A percentile compares a stretch with the other conserved stretches of the same genome.
These are phyloP conservation scores for Malacoraja senta DNA, from an alignment of 2,797 vertebrate genomes.

Conservation along the genomic window DNA sequence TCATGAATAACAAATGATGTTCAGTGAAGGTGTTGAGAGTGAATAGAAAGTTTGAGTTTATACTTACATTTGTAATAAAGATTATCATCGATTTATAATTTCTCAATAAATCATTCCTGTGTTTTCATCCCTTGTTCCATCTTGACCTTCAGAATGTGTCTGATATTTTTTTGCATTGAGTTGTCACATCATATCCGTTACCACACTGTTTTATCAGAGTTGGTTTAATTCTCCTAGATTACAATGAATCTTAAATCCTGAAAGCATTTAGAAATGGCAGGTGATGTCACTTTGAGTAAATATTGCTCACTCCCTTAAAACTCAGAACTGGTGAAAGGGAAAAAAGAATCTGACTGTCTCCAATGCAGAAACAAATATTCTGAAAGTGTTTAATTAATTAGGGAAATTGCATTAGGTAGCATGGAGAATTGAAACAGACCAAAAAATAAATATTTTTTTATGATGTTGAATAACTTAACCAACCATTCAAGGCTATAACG, in stretches of 20 bases:
- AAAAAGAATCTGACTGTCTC: not conserved
- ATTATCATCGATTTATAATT: not conserved
- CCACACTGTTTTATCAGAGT: not conserved
- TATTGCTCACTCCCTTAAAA: not conserved
- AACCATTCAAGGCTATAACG: not conserved
- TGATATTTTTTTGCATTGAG: not conserved
- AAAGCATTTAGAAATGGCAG: not conserved
- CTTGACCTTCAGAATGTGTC: not conserved
- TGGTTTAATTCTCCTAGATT: not conserved
- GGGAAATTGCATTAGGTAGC: not conserved
- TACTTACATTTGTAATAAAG: not conserved
- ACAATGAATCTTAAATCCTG: not conserved
- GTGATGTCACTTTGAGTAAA: not conserved
- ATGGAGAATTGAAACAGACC: not conserved
- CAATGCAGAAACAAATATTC: not conserved
- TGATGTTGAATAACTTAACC: not conserved
- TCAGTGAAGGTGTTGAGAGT: not conserved
- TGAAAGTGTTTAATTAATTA: not conserved
- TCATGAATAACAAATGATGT: not conserved
- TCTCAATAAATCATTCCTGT: not conserved
- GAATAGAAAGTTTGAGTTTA: not conserved
- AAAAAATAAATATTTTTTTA: not conserved
- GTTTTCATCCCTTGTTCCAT: not conserved
- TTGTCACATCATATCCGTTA: not conserved
- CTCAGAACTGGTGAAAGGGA: not conserved